These are phyloP conservation scores for Atta colombica DNA, from an alignment of 1,140 invertebrate genomes.

Conservation along the genomic window DNA sequence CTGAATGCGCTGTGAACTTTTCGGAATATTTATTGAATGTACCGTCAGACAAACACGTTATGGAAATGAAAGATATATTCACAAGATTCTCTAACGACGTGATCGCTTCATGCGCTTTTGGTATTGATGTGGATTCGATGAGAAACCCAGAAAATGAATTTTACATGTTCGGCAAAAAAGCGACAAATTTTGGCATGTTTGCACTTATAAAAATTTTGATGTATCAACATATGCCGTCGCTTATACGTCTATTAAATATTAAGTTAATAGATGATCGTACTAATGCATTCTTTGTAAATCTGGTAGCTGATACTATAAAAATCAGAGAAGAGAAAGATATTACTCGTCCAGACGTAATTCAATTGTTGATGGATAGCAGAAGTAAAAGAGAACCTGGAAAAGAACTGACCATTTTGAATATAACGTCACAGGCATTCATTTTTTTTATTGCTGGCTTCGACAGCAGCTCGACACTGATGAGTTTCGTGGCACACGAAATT, in stretches of 20 bases:
- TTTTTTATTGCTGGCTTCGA: conserved; percentile 88
- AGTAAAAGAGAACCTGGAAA: conserved; percentile 71
- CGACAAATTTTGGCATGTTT: not conserved
- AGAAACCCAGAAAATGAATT: conserved; percentile 82
- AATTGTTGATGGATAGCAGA: conserved; percentile 81
- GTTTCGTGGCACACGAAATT: conserved; percentile 86
- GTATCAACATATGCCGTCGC: not conserved
- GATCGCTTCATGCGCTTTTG: conserved; percentile 84
- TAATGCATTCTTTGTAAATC: conserved; percentile 50
- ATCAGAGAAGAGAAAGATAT: conserved; percentile 68
- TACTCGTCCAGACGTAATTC: conserved; percentile 76
- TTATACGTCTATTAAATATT: conserved; percentile 33
- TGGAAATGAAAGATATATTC: conserved; percentile 63
- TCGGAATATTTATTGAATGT: conserved; percentile 72
- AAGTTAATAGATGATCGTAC: not conserved
- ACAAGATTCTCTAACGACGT: conserved; percentile 88
- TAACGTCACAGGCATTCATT: conserved; percentile 85
- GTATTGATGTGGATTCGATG: conserved; percentile 56
- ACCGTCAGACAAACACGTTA: not conserved
- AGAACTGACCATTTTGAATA: conserved; percentile 84
- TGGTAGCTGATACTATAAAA: conserved; percentile 26
- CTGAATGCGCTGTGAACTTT: conserved; percentile 62
- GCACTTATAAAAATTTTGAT: conserved; percentile 34
- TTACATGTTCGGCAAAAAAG: conserved; percentile 9
- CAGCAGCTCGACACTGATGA: conserved; percentile 85